Evolutionary conservation across 2,797 vertebrate species (phyloP), one percentile per base, ranked within the genome.

Genomic region (Propithecus deckenii): DNA sequence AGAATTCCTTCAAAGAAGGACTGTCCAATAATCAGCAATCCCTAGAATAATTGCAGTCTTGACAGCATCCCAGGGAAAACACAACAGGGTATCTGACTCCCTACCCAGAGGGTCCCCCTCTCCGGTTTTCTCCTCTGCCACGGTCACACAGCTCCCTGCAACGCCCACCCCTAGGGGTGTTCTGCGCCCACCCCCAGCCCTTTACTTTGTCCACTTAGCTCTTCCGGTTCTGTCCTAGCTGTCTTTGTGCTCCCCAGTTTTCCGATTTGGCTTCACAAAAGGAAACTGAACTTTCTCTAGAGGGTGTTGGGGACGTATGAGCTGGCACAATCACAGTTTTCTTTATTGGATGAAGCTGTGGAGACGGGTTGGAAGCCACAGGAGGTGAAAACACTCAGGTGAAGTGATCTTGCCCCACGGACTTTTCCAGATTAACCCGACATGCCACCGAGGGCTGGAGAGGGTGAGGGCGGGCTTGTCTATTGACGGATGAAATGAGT

Each of bases 391-490:
- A 52, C 25, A 0, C 15, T 18, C 9, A 2, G 69, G 63, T 55
- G 83, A 43, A 41, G 38, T 1, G 4, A 12, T 12, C 23, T 4
- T 20, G 32, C 25, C 13, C 38, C 3, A 0, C 2, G 3, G 10
- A 4, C 1, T 50, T 48, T 63, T 32, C 13, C 11, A 55, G 52
- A n/a, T 38, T 13, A 30, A 32, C 3, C 43, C n/a, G 4, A 28
- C n/a, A 9, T 0, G 11, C 23, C 9, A 6, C 3, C 0, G 38
- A 41, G 46, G 17, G 5, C 0, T 23, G 35, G 28, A 0, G 30
- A 9, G n/a, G 14, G 3, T 2, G 3, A 6, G 30, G 17, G 12
- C 32, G 15, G 41, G 50, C 22, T 5, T 12, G 41, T 25, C 17
- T 72, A 9, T 20, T 38, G 17, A 28, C 4, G 13, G 57, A 59